Evolutionary conservation across 2,113 vertebrate species (phyloP), one percentile per base, ranked within the genome.

Genomic region (Pseudopodoces humilis): DNA sequence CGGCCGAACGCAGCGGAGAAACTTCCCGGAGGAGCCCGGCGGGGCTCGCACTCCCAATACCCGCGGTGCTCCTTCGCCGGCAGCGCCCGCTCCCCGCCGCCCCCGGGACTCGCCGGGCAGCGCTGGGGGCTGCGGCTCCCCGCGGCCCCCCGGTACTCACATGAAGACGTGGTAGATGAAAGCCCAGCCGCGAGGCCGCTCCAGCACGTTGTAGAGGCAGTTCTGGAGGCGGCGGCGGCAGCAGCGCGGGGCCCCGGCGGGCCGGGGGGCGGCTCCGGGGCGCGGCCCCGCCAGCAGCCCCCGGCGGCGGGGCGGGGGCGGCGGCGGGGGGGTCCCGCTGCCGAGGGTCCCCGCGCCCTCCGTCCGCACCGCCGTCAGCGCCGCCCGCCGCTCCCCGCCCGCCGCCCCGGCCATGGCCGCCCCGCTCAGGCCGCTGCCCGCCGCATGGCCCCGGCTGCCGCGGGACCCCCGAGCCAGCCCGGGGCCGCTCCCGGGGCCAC

Each of bases 61-160:
- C 13, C n/a, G 7, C 56, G 63, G n/a, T 0, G 14, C 22, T 41
- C 68, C 53, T 56, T 7, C 22, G 10, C 46, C 98, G 97, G 97
- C 97, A 99, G 84, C 98, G 97, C 96, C 99, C 99, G 97, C 97
- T 31, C 97, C 98, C 67, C 92, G 97, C 94, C 78, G 94, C 79
- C 37, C 83, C 83, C 69, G 56, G 67, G 93, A 95, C 98, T 98
- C 20, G 4, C 13, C 24, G 43, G 13, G 25, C 22, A 27, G n/a
- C 37, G 31, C 62, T 2, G 37, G 23, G 31, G 6, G 7, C n/a
- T 9, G 33, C 16, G 50, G 5, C 2, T 13, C 33, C 20, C 62
- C 3, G 37, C 31, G 7, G 16, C 17, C n/a, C 12, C 6, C 24
- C 83, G 46, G 30, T 53, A 91, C 88, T 91, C 88, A 91, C 88